These are phyloP conservation scores for Hydrophis major DNA, from an alignment of 2,797 vertebrate genomes.

Conservation along the genomic window DNA sequence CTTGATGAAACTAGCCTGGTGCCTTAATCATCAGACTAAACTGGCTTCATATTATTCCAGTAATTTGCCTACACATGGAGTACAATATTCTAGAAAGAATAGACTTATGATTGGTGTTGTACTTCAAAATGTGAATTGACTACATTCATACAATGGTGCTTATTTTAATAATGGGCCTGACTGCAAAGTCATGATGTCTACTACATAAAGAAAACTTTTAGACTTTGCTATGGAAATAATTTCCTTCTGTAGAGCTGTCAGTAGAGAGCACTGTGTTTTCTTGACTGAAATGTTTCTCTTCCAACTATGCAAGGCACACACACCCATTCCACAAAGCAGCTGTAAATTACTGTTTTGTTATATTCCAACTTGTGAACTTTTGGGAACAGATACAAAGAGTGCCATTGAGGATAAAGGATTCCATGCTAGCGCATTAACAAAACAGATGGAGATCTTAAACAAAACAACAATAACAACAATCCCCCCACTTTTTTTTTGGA, in stretches of 20 bases:
- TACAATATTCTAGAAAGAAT: background rate
- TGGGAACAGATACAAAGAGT: conserved; percentile 63
- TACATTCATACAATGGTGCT: background rate
- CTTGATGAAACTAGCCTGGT: background rate
- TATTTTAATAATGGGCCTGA: background rate
- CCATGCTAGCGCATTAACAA: conserved; percentile 53
- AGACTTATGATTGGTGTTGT: background rate
- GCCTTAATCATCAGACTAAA: background rate
- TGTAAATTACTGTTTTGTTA: conserved; percentile 42
- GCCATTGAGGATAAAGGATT: conserved; percentile 57
- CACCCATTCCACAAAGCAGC: conserved; percentile 42
- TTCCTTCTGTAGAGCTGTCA: conserved; percentile 39
- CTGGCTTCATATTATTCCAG: background rate
- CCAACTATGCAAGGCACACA: background rate
- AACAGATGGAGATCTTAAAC: conserved; percentile 58
- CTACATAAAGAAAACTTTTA: background rate
- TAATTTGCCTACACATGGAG: background rate
- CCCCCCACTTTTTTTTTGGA: background rate
- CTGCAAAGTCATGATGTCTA: background rate
- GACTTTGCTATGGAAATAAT: background rate
- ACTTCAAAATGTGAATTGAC: background rate
- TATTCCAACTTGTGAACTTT: conserved; percentile 50
- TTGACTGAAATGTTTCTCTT: conserved; percentile 48
- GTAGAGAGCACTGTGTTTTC: conserved; percentile 68
- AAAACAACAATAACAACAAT: background rate